Evolutionary conservation across 2,113 vertebrate species (phyloP).

Genomic region (Naja naja): DNA sequence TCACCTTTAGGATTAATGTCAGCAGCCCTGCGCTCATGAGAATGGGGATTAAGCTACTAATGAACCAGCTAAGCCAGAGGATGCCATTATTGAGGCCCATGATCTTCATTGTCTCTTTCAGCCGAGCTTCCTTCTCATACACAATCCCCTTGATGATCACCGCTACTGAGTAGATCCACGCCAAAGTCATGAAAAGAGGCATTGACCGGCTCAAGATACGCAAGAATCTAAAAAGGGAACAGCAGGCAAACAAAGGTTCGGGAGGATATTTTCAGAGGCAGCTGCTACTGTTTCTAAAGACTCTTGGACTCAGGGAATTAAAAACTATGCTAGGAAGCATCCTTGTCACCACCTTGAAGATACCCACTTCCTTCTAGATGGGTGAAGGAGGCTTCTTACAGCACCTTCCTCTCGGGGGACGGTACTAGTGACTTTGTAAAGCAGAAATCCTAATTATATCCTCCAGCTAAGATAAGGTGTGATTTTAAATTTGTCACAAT

Average conservation of each 20-base stretch:
- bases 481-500: not conserved
- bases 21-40: constrained; percentile 88
- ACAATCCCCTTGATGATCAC: constrained; percentile 96
- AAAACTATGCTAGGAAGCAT: not conserved
- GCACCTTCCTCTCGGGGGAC: not conserved
- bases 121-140: constrained; percentile 94
- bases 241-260: not conserved
- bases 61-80: constrained; percentile 97
- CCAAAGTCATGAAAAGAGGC: constrained; percentile 97
- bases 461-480: not conserved
- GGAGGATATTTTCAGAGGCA: not conserved
- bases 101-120: constrained; percentile 98
- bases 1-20: constrained; percentile 93
- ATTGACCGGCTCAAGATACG: constrained; percentile 94
- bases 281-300: not conserved
- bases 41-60: constrained; percentile 91
- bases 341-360: not conserved
- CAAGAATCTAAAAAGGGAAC: constrained; percentile 78
- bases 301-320: not conserved
- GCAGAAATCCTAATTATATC: not conserved
- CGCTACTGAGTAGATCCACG: constrained; percentile 98
- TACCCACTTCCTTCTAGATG: not conserved
- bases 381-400: not conserved
- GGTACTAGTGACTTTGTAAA: not conserved
- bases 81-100: constrained; percentile 93